Percentiles rank a stretch among this genome's conserved stretches.
These are phyloP conservation scores for Acleris laterana DNA, from an alignment of 2,888 invertebrate genomes.

Conservation along the genomic window DNA sequence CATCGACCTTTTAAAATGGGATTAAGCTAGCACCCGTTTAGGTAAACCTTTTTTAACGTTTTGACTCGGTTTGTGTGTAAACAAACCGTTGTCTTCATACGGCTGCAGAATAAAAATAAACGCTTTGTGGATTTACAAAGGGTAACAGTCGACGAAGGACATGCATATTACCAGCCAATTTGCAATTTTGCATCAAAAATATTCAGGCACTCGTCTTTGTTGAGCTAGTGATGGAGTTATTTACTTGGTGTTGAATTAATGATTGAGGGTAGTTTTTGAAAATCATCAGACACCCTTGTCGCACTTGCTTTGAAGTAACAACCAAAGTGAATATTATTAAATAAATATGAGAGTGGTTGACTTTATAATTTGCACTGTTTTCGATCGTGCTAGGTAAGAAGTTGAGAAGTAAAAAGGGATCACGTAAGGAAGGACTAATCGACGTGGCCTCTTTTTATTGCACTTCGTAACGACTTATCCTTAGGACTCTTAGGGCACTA, in stretches of 20 bases:
- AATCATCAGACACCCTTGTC: conserved; percentile 22
- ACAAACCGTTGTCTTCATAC: conserved; percentile 11
- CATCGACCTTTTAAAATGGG: conserved; percentile 76
- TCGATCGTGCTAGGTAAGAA: conserved; percentile 33
- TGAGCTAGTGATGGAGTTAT: conserved; percentile 52
- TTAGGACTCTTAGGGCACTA: conserved; percentile 72
- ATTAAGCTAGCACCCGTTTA: conserved; percentile 62
- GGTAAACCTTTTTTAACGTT: conserved; percentile 45
- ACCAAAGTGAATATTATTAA: conserved; percentile 32
- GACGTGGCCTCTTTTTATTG: conserved; percentile 71
- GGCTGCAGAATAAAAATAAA: conserved; percentile 10
- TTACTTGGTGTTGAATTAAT: conserved; percentile 41
- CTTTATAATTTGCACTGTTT: conserved; percentile 2
- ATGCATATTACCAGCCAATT: conserved; percentile 78
- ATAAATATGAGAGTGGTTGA: conserved; percentile 36
- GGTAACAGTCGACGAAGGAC: conserved; percentile 51
- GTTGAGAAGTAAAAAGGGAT: conserved; percentile 44
- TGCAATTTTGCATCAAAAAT: conserved; percentile 69
- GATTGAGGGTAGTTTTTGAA: conserved; percentile 35
- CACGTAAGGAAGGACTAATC: conserved; percentile 58
- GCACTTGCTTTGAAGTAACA: conserved; percentile 29
- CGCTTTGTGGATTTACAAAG: conserved; percentile 46
- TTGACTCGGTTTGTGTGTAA: conserved; percentile 28
- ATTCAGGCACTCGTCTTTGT: conserved; percentile 59
- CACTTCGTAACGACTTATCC: conserved; percentile 79